Evolutionary conservation across 1,140 invertebrate genomes (phyloP).

Genomic region (Drosophila suzukii): DNA sequence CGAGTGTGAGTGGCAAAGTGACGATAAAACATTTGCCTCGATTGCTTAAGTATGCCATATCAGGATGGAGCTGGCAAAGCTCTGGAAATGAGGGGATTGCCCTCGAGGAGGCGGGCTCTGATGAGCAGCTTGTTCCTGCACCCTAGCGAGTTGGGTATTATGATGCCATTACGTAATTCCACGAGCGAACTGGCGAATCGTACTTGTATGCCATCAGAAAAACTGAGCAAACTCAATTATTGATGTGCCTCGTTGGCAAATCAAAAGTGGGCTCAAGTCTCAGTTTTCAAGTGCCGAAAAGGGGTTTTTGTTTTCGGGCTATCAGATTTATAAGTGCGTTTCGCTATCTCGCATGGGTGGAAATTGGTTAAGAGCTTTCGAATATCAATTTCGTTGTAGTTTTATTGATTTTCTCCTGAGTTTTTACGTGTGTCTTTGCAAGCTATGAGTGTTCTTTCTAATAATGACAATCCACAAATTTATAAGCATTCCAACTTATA

Average conservation of each 20-base stretch:
- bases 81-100: conserved; percentile 35
- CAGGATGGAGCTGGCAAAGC: conserved; percentile 43
- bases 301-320: neutral
- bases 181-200: conserved; percentile 33
- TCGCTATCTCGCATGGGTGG: conserved; percentile 1
- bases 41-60: conserved; percentile 78
- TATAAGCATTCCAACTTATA: too few relatives aligned
- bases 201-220: conserved; percentile 34
- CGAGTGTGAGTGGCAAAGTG: conserved; percentile 68
- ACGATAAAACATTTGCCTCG: conserved; percentile 82
- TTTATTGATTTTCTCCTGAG: conserved; percentile 55
- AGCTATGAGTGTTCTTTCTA: too few relatives aligned
- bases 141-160: conserved; percentile 60
- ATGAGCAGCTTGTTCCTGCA: conserved; percentile 46
- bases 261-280: conserved; percentile 17
- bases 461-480: too few relatives aligned
- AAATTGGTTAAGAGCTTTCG: conserved; percentile 42
- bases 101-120: conserved; percentile 6
- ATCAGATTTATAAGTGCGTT: conserved; percentile 13
- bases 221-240: conserved; percentile 45
- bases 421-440: neutral
- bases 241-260: conserved; percentile 30
- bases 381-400: conserved; percentile 36
- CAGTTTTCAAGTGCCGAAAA: conserved; percentile 11
- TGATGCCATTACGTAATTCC: conserved; percentile 60